Evolutionary conservation across 2,888 invertebrate genomes (phyloP).

Genomic region (Fragum sueziense): DNA sequence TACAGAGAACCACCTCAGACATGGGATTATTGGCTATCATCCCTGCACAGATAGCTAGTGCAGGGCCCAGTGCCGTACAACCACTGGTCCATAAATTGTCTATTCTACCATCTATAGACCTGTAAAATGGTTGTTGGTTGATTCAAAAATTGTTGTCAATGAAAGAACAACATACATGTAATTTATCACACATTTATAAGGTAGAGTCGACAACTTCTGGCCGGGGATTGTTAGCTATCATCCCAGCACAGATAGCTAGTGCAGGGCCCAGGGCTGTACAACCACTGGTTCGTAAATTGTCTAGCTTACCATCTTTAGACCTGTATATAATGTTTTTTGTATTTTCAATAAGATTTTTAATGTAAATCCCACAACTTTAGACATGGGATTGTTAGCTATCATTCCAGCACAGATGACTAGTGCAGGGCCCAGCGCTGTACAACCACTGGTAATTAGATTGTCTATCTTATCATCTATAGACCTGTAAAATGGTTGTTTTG

Average conservation of each 20-base stretch:
- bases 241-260: conserved; percentile 71
- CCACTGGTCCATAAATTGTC: conserved; percentile 56
- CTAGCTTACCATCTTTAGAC: conserved; percentile 56
- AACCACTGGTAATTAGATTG: conserved; percentile 63
- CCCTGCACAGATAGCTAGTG: conserved; percentile 72
- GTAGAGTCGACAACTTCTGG: conserved; percentile 78
- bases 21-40: conserved; percentile 66
- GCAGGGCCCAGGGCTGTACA: conserved; percentile 78
- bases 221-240: conserved; percentile 65
- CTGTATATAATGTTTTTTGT: background rate
- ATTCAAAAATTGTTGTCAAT: too few species aligned
- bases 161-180: too few species aligned
- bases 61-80: conserved; percentile 78
- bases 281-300: conserved; percentile 58
- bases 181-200: too few species aligned
- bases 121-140: conserved; percentile 9
- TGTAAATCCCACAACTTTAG: conserved; percentile 71
- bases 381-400: conserved; percentile 43
- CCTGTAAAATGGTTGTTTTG: conserved; percentile 21
- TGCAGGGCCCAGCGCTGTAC: conserved; percentile 77
- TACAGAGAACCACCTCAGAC: conserved; percentile 77
- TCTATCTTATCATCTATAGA: conserved; percentile 43
- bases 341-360: too few species aligned
- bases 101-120: conserved; percentile 45
- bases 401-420: conserved; percentile 50